Base-by-base conservation (phyloP, 2,113 vertebrate genomes). In the Paratilapia polleni region DNA sequence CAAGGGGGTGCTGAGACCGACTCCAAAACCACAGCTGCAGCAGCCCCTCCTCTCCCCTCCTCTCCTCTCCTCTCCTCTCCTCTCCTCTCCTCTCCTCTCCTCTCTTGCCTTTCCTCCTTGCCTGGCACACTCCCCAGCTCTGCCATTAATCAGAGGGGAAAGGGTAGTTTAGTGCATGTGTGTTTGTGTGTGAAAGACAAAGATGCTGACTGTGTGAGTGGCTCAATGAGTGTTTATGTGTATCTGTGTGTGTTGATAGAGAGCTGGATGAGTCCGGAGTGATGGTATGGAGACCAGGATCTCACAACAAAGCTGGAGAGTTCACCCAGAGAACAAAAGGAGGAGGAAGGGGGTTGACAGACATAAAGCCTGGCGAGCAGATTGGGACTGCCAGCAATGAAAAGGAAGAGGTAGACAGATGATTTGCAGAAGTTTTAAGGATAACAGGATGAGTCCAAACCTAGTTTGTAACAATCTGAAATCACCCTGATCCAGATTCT, bases 11-110 rank as follows among this genome's bases (percentile, higher is more conserved):
- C 77, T 78, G 92, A 93, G 92, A 93, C 81, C 56, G 73, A 85
- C 91, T 94, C 92, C 94, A 95, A 96, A 95, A 94, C 94, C 94
- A 95, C 95, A 95, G 94, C 95, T 95, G 95, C 95, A 89, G 90
- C 90, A 78, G 83, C 86, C 87, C 81, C 86, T 78, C 82, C 81
- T 83, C 58, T 85, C 74, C 73, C 85, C 87, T 78, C 57, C 87
- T 81, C 61, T 78, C 80, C 68, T 87, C 78, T 80, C 85, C 49
- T 82, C 17, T 86, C 84, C 61, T 28, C 1, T 60, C 58, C 77
- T 56, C 43, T 87, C 79, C 80, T 68, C 5, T 85, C 82, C 38
- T 2, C 0, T 68, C 63, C 4, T 2, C 0, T 76, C 85, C 85
- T 89, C 12, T 81, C 88, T 60, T 87, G 74, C 92, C 74, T 77